Evolutionary conservation across 2,888 invertebrate species (phyloP), one percentile per base, ranked within the genome.

Genomic region (Drosophila algonquin): DNA sequence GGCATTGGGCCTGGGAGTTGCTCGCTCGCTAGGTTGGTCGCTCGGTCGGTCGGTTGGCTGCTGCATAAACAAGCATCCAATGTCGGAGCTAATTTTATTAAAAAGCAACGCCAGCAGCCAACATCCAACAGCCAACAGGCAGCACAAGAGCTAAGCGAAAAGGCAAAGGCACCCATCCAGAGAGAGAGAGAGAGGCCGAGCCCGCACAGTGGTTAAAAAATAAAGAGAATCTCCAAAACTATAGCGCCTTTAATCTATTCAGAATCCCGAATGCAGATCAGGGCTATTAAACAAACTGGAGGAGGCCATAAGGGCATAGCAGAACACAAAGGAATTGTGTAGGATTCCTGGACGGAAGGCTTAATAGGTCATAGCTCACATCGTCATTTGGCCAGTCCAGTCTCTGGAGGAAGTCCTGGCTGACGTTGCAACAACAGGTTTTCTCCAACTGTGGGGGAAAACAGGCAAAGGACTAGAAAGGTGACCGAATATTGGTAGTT

Each of bases 21-120:
- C 30, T 47, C 7, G 27, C 30, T 47, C 47, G 30, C n/a, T 45
- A 18, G 21, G 21, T 50, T 24, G 45, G 2, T 21, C 21, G 21
- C 21, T 21, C 21, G 21, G 40, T 24, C 14, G 32, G 46, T 65
- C 54, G 73, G 73, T 44, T 69, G 79, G 76, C 70, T 75, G 71
- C 74, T 80, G 81, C 87, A 86, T 86, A 83, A 86, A 83, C 86
- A 84, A 80, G 83, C 83, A 79, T 73, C 82, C 82, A 85, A 77
- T 85, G 83, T 74, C 73, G 63, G 74, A 79, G 83, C 85, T 83
- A 83, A 83, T 83, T 83, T 83, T 83, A 83, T 83, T 85, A 83
- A 85, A 84, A 83, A 85, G 77, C 80, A 79, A 73, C 81, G 67
- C 78, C 65, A 67, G 72, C 71, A 64, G 63, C 57, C 58, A 63